Conservation (phyloP, 2,113 vertebrate genomes). For the Phyllostomus hastatus region DNA sequence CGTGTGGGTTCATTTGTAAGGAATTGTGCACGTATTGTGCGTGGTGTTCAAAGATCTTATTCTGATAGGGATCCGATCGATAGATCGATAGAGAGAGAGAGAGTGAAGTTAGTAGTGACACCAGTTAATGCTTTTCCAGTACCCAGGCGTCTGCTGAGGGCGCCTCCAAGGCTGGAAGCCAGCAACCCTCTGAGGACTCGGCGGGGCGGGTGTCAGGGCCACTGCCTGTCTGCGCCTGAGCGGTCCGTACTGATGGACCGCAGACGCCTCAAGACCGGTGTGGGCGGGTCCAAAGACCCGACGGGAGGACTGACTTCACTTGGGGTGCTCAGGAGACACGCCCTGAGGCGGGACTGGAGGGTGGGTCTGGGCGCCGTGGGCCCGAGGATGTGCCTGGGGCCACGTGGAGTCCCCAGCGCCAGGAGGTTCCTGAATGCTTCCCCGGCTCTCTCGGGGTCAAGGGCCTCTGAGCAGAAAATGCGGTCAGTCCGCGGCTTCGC, state of each 20-base stretch:
- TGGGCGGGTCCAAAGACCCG: not conserved
- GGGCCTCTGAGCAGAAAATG: accelerated
- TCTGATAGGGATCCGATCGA: not conserved
- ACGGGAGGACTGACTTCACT: not conserved
- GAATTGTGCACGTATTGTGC: too few relatives aligned
- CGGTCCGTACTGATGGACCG: too few relatives aligned
- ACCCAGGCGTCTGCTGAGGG: not conserved
- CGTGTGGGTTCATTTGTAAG: not conserved
- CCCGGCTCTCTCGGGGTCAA: not conserved
- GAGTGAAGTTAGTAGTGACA: not conserved
- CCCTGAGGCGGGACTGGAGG: not conserved
- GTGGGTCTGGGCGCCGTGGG: too few relatives aligned
- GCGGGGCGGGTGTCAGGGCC: not conserved
- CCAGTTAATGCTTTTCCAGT: not conserved
- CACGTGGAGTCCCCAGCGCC: not conserved
- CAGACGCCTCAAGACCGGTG: not conserved
- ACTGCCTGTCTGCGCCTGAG: not conserved
- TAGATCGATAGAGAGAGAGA: not conserved
- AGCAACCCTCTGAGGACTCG: too few relatives aligned
- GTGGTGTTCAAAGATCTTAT: not conserved
- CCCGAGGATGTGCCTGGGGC: not conserved
- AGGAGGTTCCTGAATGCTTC: not conserved
- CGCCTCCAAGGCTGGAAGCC: not conserved
- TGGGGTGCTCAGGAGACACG: not conserved
- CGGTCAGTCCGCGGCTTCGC: not conserved